A percentile compares a stretch with the other conserved stretches of the same genome.
Evolutionary conservation across 2,888 invertebrate genomes (phyloP).

Genomic region (Amphimallon solstitiale): DNA sequence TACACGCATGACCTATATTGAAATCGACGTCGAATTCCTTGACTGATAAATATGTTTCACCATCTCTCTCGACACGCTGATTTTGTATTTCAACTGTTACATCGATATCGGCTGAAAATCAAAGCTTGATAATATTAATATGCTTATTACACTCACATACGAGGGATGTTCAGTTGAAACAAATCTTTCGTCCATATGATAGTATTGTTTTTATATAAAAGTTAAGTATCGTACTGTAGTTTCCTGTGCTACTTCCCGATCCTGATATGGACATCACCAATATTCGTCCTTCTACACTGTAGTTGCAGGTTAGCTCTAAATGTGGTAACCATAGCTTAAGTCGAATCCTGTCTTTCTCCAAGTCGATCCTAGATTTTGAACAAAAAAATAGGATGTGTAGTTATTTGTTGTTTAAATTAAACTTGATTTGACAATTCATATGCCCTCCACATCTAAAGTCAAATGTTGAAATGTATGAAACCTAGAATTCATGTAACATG

Average conservation of each 20-base stretch:
- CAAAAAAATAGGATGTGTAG: too few species aligned
- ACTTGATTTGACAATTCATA: too few species aligned
- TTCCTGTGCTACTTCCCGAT: slow-evolving; percentile 73
- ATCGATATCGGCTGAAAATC: slow-evolving; percentile 73
- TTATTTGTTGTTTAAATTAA: too few species aligned
- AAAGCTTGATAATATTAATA: too few species aligned
- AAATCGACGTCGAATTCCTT: slow-evolving; percentile 74
- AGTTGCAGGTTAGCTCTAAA: slow-evolving; percentile 72
- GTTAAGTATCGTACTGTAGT: slow-evolving; percentile 70
- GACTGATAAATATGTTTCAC: slow-evolving; percentile 69
- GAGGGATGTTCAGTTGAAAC: too few species aligned
- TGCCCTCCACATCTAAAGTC: too few species aligned
- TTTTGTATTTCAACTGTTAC: slow-evolving; percentile 71
- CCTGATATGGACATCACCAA: slow-evolving; percentile 80
- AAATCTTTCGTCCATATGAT: too few species aligned
- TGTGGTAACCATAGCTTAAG: slow-evolving; percentile 73
- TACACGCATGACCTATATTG: slow-evolving; percentile 71
- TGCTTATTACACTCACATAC: too few species aligned
- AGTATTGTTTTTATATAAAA: not conserved
- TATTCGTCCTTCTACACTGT: slow-evolving; percentile 75
- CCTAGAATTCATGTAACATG: too few species aligned
- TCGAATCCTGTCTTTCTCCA: slow-evolving; percentile 68
- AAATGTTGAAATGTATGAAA: too few species aligned
- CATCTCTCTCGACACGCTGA: slow-evolving; percentile 67
- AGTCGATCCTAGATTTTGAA: slow-evolving; percentile 64